Percentiles rank a stretch among this genome's conserved stretches.
Conservation (phyloP, 2,888 invertebrate genomes). For the Agapostemon virescens region DNA sequence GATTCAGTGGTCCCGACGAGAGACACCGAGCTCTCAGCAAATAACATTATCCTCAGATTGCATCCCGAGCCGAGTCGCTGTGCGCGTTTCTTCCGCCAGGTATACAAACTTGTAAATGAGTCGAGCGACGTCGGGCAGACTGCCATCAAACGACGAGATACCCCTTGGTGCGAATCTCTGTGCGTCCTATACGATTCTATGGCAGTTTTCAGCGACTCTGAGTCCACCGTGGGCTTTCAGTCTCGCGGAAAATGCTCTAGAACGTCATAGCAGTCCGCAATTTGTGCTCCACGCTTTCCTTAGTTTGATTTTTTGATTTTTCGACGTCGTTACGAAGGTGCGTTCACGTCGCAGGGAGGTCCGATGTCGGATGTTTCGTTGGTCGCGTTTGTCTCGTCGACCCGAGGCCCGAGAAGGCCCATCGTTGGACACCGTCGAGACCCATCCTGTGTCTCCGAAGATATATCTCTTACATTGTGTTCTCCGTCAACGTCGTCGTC, state of each 20-base stretch:
- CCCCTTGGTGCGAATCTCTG: constrained; percentile 35
- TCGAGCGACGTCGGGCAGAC: constrained; percentile 72
- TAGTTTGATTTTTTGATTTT: constrained; percentile 2
- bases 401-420: constrained; percentile 15
- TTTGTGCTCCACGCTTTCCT: constrained; percentile 8
- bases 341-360: constrained; percentile 31
- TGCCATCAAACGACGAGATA: constrained; percentile 69
- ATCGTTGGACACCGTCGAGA: neutral
- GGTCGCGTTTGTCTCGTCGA: constrained; percentile 25
- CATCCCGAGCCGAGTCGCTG: constrained; percentile 12
- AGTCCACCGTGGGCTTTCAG: constrained; percentile 19
- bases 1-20: neutral
- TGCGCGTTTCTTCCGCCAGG: constrained; percentile 18
- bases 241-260: constrained; percentile 47
- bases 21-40: neutral
- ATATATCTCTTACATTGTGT: neutral
- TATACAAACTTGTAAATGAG: constrained; percentile 60
- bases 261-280: constrained; percentile 40
- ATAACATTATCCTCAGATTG: neutral
- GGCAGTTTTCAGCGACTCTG: constrained; percentile 47
- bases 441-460: neutral
- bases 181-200: constrained; percentile 37
- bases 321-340: constrained; percentile 11
- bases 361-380: neutral
- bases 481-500: neutral